Conservation (phyloP, 2,113 vertebrate species). For the Stictonetta naevosa region DNA sequence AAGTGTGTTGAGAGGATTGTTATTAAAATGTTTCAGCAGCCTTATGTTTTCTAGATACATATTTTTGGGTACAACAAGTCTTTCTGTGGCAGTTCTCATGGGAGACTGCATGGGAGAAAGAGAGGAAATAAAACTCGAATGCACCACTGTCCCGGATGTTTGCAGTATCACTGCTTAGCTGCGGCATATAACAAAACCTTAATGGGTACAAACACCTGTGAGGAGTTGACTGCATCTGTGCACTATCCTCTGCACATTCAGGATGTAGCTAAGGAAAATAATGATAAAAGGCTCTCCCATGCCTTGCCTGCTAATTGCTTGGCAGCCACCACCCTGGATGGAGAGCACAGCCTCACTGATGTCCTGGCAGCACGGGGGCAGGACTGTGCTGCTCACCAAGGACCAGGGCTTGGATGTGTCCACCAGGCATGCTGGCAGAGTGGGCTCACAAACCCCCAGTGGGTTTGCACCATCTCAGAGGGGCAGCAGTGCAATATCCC, state of each 20-base stretch:
- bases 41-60: background rate
- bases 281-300: background rate
- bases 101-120: background rate
- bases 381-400: background rate
- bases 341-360: background rate
- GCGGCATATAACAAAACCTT: background rate
- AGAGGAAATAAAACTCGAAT: background rate
- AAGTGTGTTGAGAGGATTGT: background rate
- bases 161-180: background rate
- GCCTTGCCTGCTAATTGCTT: background rate
- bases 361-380: background rate
- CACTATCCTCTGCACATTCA: background rate
- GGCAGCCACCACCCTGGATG: background rate
- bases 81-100: background rate
- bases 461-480: background rate
- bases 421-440: accelerated
- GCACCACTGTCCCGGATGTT: accelerated
- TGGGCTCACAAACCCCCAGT: accelerated
- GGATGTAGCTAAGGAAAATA: background rate
- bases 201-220: background rate
- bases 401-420: background rate
- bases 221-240: background rate
- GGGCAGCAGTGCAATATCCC: background rate
- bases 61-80: background rate
- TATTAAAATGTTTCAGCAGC: background rate